phyloP scores from a whole-genome alignment of 2,888 invertebrate species.

The Agriotes lineatus region DNA sequence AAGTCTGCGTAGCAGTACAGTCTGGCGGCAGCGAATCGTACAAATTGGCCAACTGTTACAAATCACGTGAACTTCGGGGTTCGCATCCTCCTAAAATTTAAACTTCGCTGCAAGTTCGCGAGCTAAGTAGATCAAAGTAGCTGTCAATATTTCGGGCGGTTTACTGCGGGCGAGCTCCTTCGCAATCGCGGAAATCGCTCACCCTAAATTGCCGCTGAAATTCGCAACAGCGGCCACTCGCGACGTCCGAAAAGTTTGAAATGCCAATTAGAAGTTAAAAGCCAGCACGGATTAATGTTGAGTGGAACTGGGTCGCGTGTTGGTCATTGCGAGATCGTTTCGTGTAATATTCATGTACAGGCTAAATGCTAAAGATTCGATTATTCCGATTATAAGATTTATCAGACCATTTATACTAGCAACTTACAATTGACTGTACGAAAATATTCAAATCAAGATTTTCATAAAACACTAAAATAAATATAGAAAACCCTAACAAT shows the following conservation, averaged over 20 bases:
- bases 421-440: too few species aligned
- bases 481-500: too few species aligned
- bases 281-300: conserved; percentile 12
- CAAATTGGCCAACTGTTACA: conserved; percentile 31
- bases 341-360: too few species aligned
- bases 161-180: background rate
- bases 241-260: conserved; percentile 16
- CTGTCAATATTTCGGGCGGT: conserved; percentile 19
- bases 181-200: background rate
- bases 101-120: conserved; percentile 19
- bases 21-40: conserved; percentile 15
- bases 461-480: too few species aligned
- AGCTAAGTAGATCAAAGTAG: conserved; percentile 23
- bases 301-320: too few species aligned
- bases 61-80: conserved; percentile 26
- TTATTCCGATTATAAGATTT: too few species aligned
- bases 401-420: too few species aligned
- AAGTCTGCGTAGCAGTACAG: conserved; percentile 7
- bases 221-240: background rate
- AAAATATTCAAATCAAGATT: too few species aligned
- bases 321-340: too few species aligned
- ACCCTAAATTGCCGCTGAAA: too few species aligned
- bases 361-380: too few species aligned
- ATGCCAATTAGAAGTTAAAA: conserved; percentile 17
- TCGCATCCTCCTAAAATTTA: conserved; percentile 27